These are phyloP conservation scores for Drosophila kohkoa DNA, from an alignment of 1,140 invertebrate species.

Conservation along the genomic window DNA sequence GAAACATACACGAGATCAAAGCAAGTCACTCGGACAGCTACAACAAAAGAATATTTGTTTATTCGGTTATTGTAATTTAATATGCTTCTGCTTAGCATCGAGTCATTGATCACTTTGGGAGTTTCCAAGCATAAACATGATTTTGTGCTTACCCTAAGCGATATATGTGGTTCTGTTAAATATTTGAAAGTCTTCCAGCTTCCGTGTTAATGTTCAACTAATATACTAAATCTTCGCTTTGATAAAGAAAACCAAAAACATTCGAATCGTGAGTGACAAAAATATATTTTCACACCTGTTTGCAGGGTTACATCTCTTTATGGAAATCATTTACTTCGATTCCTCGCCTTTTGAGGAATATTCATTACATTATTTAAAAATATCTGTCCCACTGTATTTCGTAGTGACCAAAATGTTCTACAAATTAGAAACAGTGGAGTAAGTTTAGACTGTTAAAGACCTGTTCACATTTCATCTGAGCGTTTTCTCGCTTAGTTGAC, in stretches of 20 bases:
- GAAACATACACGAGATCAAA: slow-evolving; percentile 57
- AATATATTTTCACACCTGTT: slow-evolving; percentile 33
- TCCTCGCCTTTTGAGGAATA: no score
- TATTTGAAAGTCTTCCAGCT: slow-evolving; percentile 27
- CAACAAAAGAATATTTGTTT: neutral
- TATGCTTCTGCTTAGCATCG: slow-evolving; percentile 49
- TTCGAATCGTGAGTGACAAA: neutral
- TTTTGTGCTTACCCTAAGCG: slow-evolving; percentile 2
- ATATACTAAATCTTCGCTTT: neutral
- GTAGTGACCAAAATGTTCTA: no score
- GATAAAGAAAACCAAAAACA: neutral
- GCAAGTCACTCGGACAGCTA: slow-evolving; percentile 44
- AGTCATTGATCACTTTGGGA: slow-evolving; percentile 55
- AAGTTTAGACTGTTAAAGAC: no score
- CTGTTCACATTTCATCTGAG: no score
- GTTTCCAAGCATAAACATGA: slow-evolving; percentile 35
- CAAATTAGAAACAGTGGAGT: no score
- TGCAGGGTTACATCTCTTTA: neutral
- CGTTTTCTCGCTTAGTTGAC: no score
- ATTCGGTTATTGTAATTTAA: slow-evolving; percentile 45
- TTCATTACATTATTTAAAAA: no score
- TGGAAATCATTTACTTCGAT: neutral
- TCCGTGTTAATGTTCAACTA: slow-evolving; percentile 13
- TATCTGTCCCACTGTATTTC: no score
- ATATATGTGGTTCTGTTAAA: slow-evolving; percentile 12